These are phyloP conservation scores for Ormia ochracea DNA, from an alignment of 2,888 invertebrate species.

Conservation along the genomic window DNA sequence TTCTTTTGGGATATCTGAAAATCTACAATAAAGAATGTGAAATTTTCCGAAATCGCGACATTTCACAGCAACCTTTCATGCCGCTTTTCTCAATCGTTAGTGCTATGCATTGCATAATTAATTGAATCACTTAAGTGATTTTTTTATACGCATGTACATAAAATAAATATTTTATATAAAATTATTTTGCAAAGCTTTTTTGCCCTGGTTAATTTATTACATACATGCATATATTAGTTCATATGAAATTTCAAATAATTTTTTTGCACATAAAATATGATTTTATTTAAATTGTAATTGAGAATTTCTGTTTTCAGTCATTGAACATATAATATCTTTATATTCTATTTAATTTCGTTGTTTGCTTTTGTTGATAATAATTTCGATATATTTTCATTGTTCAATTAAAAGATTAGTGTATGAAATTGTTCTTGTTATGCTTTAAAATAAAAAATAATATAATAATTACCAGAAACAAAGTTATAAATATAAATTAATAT, in stretches of 20 bases:
- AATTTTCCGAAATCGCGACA: no score
- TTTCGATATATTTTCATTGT: slow-evolving; percentile 49
- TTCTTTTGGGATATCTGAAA: no score
- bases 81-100: no score
- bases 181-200: no score
- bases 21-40: no score
- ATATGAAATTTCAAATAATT: slow-evolving; percentile 15
- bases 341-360: slow-evolving; percentile 39
- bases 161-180: no score
- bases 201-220: no score
- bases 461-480: slow-evolving; percentile 30
- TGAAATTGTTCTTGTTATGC: slow-evolving; percentile 1
- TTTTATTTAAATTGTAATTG: not conserved
- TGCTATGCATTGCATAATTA: no score
- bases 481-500: slow-evolving; percentile 40
- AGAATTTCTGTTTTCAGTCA: slow-evolving; percentile 27
- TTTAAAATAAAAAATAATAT: slow-evolving; percentile 46
- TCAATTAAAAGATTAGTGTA: slow-evolving; percentile 22
- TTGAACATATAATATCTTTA: slow-evolving; percentile 29
- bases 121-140: no score
- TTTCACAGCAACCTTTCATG: no score
- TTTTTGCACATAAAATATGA: slow-evolving; percentile 9
- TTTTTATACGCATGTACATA: no score
- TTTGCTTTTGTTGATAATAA: slow-evolving; percentile 30
- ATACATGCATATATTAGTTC: not conserved